These are phyloP conservation scores for Pseudobourletiella spinata DNA, from an alignment of 1,140 invertebrate genomes.

Conservation along the genomic window DNA sequence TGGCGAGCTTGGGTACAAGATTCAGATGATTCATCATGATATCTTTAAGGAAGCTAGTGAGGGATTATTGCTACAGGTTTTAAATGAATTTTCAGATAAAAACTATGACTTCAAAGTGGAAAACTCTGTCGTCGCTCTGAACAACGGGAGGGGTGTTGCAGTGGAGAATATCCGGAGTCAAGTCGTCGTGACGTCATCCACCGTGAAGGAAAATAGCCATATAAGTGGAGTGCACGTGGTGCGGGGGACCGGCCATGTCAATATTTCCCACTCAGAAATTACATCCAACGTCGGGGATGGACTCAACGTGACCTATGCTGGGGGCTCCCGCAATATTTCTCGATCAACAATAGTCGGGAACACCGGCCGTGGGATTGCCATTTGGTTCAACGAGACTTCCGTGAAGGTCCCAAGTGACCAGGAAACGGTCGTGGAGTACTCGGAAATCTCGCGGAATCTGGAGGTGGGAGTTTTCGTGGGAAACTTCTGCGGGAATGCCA, in stretches of 20 bases:
- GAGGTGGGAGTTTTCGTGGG: constrained; percentile 70
- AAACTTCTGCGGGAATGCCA: constrained; percentile 47
- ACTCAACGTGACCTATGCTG: constrained; percentile 81
- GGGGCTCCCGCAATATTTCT: constrained; percentile 81
- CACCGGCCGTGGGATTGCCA: constrained; percentile 67
- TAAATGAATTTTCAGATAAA: constrained; percentile 61
- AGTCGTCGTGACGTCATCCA: constrained; percentile 66
- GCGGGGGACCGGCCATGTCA: constrained; percentile 79
- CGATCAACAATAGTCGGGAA: constrained; percentile 69
- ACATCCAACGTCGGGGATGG: constrained; percentile 86
- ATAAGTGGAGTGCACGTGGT: constrained; percentile 77
- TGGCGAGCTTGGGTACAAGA: too few species aligned
- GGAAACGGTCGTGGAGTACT: constrained; percentile 77
- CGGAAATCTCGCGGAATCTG: constrained; percentile 69
- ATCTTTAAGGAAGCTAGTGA: too few species aligned
- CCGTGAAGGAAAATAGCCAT: constrained; percentile 77
- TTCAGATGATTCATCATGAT: too few species aligned
- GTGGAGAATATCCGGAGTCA: constrained; percentile 74
- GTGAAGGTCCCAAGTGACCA: constrained; percentile 70
- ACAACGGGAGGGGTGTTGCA: constrained; percentile 83
- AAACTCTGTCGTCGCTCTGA: constrained; percentile 71
- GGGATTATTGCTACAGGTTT: too few species aligned
- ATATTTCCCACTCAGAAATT: constrained; percentile 80
- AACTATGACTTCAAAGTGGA: constrained; percentile 79
- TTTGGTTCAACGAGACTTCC: constrained; percentile 81